Evolutionary conservation across 1,140 invertebrate genomes (phyloP), one percentile per base, ranked within the genome.

Genomic region (Cydia fagiglandana): DNA sequence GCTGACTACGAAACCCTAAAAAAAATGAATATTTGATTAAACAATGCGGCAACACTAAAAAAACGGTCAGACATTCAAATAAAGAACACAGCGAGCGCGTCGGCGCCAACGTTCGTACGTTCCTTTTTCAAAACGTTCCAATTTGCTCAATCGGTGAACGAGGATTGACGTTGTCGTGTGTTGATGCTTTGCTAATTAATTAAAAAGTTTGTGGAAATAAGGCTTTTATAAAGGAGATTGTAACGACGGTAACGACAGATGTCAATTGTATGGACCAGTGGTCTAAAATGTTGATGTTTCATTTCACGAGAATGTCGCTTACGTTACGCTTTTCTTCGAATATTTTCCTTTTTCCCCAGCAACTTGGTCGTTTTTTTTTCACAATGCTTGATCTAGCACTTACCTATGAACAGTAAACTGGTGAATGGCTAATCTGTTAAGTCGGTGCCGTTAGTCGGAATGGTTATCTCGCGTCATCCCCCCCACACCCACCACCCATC

Each of bases 41-140:
- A 80, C 77, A 78, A 20, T 66, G 70, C 68, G 47, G 53, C 13
- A 79, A 81, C 70, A 79, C 77, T 81, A 66, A 41, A 79, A 85
- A 81, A 85, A 84, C 73, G 50, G 75, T 76, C 80, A 82, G 82
- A 83, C 80, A 80, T 83, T 83, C 80, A 82, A 81, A 83, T 83
- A 83, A 84, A 84, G 82, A 85, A 83, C 81, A 83, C 78, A 80
- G 61, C 78, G 76, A 79, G 77, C 79, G 79, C 85, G 87, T 88
- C 90, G 90, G 90, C 90, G 90, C 90, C 90, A 89, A 88, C 85
- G 86, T 85, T 87, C 87, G 83, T 75, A 78, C 76, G 79, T 84
- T 85, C 84, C 85, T 87, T 75, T 86, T 84, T 85, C 81, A 75
- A 80, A 82, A 79, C 85, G 85, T 86, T 89, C 87, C 87, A 85